Base-by-base conservation (phyloP, 2,888 invertebrate species). In the Drosophila dives region DNA sequence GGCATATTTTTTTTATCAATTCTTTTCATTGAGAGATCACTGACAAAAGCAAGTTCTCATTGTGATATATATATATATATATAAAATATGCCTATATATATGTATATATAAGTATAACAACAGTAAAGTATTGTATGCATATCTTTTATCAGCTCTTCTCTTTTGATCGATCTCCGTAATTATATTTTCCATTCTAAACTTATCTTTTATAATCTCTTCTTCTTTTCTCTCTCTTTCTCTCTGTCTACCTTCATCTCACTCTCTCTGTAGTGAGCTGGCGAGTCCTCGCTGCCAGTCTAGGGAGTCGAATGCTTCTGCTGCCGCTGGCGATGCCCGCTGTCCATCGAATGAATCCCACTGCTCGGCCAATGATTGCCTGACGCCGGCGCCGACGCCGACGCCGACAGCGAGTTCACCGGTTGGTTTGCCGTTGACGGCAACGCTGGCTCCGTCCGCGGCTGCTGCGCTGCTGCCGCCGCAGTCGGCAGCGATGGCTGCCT, bases 261-360 rank as follows among this genome's bases (percentile, higher is more conserved):
- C 17, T 32, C 3, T 2, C 74, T 95, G 23, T 95, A 97, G 97
- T 94, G 97, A 97, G 93, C 93, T 94, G 90, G 91, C 93, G 66
- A 96, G 96, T 93, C 96, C 97, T 80, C 95, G 97, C 91, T 97
- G 97, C 93, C 95, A 97, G 83, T 97, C 97, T 65, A 95, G 97
- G 90, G 97, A 97, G 91, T 97, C 97, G 68, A 95, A 95, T 77
- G 77, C 76, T 1, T 92, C 92, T 1, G 95, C 95, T 77, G 95
- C 84, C 4, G 91, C 83, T 10, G 94, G 94, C 55, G 95, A 95
- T 77, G 95, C 95, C 75, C 95, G 96, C 78, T 97, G 96, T 93
- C 96, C 96, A 72, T 96, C 96, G 66, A 95, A 95, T 90, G 96
- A 96, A 92, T 96, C 96, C n/a, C 94, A 95, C 90, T 95, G 95